Conservation (phyloP, 2,888 invertebrate species). For the Amaurobius ferox region DNA sequence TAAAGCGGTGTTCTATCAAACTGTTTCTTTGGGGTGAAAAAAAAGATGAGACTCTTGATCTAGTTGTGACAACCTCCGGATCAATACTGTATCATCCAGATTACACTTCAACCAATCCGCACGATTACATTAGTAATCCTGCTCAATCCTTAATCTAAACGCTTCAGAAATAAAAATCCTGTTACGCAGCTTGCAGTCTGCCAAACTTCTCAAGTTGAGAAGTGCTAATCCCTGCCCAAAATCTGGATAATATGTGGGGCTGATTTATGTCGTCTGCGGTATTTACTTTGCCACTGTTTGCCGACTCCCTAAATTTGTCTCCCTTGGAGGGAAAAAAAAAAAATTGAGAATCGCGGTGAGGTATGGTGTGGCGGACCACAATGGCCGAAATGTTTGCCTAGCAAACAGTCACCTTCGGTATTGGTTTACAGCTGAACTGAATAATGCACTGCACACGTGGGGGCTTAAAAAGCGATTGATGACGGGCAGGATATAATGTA, state of each 20-base stretch:
- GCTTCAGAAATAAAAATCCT: no score
- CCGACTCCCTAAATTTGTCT: not conserved
- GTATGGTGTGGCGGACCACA: not conserved
- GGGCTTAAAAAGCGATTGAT: no score
- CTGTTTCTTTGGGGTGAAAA: no score
- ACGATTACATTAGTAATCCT: slow-evolving; percentile 47
- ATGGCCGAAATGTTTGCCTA: not conserved
- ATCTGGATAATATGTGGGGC: slow-evolving; percentile 10
- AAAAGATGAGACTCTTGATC: no score
- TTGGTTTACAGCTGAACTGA: not conserved
- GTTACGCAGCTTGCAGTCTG: not conserved
- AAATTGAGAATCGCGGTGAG: not conserved
- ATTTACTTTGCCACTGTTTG: not conserved
- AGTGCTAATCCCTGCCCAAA: not conserved
- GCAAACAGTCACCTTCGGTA: not conserved
- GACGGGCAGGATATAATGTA: no score
- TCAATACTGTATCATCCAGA: not conserved
- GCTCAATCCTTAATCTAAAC: slow-evolving; percentile 8
- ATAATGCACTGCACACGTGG: no score
- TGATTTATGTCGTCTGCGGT: not conserved
- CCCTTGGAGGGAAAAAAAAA: not conserved
- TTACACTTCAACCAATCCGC: not conserved
- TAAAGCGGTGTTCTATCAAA: no score
- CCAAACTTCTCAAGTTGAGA: not conserved
- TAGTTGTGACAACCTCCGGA: no score